Evolutionary conservation across 2,113 vertebrate genomes (phyloP).

Genomic region (Natator depressus): DNA sequence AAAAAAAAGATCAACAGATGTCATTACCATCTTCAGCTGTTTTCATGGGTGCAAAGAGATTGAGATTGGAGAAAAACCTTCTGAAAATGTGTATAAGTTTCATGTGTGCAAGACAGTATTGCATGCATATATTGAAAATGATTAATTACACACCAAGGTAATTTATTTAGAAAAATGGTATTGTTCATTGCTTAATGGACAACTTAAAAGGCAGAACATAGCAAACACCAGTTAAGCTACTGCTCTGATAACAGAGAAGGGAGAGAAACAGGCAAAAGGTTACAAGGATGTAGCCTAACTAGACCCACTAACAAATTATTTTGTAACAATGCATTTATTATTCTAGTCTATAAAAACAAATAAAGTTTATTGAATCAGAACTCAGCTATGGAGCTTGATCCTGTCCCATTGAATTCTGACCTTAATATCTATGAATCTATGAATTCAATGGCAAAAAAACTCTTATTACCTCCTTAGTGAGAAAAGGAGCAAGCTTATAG

Average conservation of each 20-base stretch:
- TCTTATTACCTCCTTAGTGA: background rate
- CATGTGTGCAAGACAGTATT: too few relatives aligned
- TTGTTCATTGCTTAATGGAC: background rate
- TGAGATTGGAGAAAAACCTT: background rate
- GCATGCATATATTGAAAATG: too few relatives aligned
- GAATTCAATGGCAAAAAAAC: background rate
- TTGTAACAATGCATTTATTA: background rate
- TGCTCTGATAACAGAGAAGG: background rate
- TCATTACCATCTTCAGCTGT: background rate
- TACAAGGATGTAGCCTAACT: background rate
- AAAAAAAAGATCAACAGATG: too few relatives aligned
- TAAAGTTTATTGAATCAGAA: background rate
- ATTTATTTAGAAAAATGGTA: too few relatives aligned
- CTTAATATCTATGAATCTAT: background rate
- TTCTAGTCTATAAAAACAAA: background rate
- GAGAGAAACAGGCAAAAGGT: background rate
- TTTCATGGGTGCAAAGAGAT: background rate
- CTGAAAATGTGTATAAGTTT: background rate
- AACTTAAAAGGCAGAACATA: background rate
- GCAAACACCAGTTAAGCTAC: background rate
- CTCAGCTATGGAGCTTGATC: background rate
- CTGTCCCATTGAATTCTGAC: background rate
- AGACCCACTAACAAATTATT: background rate
- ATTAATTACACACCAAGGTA: background rate
- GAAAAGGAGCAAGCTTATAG: background rate